Conservation (phyloP, 2,797 vertebrate genomes). For the Pseudochromis fuscus region DNA sequence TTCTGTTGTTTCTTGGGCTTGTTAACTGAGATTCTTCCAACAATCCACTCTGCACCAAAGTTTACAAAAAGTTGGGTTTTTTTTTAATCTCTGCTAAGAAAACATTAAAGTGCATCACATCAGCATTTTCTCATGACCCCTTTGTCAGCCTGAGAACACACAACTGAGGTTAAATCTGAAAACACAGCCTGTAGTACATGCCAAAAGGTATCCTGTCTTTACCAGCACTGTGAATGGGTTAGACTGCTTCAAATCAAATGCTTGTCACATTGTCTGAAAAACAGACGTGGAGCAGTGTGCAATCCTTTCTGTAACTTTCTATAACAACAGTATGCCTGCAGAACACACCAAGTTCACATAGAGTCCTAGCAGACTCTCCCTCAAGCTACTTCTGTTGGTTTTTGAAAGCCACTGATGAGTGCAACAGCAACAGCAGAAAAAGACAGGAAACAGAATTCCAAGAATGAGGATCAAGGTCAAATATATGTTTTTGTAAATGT, state of each 20-base stretch:
- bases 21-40: background rate
- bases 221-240: background rate
- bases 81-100: background rate
- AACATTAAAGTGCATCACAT: background rate
- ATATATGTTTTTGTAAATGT: no score
- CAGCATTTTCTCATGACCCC: background rate
- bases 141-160: background rate
- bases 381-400: background rate
- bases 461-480: no score
- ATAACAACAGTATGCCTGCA: background rate
- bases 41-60: background rate
- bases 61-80: background rate
- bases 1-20: constrained; percentile 3
- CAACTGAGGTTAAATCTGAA: background rate
- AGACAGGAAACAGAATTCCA: no score
- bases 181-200: background rate
- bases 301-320: background rate
- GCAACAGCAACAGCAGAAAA: no score
- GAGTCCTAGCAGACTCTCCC: background rate
- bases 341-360: background rate
- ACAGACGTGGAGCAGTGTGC: background rate
- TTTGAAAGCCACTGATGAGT: background rate
- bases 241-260: background rate
- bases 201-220: background rate
- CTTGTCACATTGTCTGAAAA: background rate